Percentiles rank a stretch among this genome's conserved stretches.
Conservation (phyloP, 2,797 vertebrate genomes). For the Merluccius polli region DNA sequence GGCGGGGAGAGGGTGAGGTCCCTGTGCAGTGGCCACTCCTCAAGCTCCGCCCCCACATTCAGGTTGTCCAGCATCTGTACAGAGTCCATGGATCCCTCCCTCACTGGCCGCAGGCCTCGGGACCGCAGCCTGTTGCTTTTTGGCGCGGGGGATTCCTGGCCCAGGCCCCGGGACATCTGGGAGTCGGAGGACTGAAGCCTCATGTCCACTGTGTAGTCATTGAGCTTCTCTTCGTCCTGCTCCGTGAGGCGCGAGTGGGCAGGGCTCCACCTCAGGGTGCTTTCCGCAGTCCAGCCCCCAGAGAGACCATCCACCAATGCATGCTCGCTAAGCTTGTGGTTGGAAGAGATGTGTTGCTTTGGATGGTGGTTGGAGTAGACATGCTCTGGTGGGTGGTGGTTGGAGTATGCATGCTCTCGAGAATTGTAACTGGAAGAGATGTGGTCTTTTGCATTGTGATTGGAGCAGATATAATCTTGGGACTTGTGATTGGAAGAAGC, state of each 20-base stretch:
- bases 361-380: conserved; percentile 72
- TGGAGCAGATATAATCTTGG: conserved; percentile 76
- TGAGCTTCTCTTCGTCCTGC: conserved; percentile 84
- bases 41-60: conserved; percentile 87
- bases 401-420: conserved; percentile 65
- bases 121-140: conserved; percentile 70
- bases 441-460: conserved; percentile 76
- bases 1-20: conserved; percentile 94
- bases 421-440: conserved; percentile 64
- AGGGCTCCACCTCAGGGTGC: conserved; percentile 80
- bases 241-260: conserved; percentile 82
- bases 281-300: conserved; percentile 81
- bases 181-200: conserved; percentile 80
- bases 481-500: conserved; percentile 75
- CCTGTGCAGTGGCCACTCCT: conserved; percentile 90
- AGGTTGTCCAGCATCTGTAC: conserved; percentile 97
- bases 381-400: conserved; percentile 54
- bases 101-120: conserved; percentile 65
- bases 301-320: conserved; percentile 64
- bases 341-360: conserved; percentile 73
- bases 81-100: conserved; percentile 82
- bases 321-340: conserved; percentile 70
- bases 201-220: conserved; percentile 92
- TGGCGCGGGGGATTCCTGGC: conserved; percentile 59
- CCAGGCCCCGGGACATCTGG: conserved; percentile 56